Evolutionary conservation across 2,888 invertebrate species (phyloP), one percentile per base, ranked within the genome.

Genomic region (Coleophora deauratella): DNA sequence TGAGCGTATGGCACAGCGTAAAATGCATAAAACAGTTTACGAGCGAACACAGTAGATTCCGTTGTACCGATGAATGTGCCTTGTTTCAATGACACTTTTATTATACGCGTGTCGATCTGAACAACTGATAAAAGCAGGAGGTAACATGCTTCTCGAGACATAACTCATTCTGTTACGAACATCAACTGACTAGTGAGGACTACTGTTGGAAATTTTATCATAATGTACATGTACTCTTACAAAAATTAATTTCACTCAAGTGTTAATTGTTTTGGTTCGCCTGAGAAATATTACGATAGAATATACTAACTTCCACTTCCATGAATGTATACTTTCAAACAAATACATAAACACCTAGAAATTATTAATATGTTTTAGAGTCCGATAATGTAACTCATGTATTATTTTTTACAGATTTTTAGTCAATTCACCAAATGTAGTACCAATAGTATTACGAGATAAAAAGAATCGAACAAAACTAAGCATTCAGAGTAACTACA

Each of bases 1-100:
- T 64, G 51, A 8, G 84, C 85, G 33, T 82, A 86, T 0, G 85
- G 85, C 4, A 86, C 67, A 4, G 73, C 69, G 45, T 82, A 86
- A 52, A 86, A 86, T 0, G 72, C 72, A 46, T 66, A 75, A 43
- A 72, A 81, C 1, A 56, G 31, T 45, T 46, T 70, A 13, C 58
- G 58, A 11, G 70, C 58, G 41, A 79, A 72, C 10, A 80, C 44
- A 0, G 81, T 75, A 0, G 50, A 47, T 45, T 56, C 59, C 39
- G 53, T 61, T 1, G 52, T 54, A 8, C 84, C 84, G 28, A 69
- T 43, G 32, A 84, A 31, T 9, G 45, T 59, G 1, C 84, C 82
- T 51, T 79, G 67, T 43, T 66, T 64, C 9, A 75, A 53, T 41
- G 62, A 64, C 7, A 82, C 72, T 62, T 62, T 51, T 15, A 81